Evolutionary conservation across 2,888 invertebrate genomes (phyloP).

Genomic region (Plusia festucae): DNA sequence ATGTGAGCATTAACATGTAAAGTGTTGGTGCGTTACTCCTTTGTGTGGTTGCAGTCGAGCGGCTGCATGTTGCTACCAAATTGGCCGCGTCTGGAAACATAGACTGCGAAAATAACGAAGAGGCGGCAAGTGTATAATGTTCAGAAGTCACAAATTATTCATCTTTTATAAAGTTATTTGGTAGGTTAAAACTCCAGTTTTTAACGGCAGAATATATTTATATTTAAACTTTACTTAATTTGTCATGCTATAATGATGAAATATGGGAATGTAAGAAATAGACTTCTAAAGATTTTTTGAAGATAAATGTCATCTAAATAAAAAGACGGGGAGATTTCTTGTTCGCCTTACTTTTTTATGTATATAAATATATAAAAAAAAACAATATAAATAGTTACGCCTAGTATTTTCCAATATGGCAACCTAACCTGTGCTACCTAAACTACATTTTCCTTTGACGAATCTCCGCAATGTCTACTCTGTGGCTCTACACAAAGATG

Average conservation of each 20-base stretch:
- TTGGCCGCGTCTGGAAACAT: slow-evolving; percentile 25
- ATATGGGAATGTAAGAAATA: too few relatives aligned
- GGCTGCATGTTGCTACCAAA: slow-evolving; percentile 28
- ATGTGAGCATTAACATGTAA: slow-evolving; percentile 39
- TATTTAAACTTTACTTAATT: background rate
- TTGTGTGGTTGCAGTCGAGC: slow-evolving; percentile 33
- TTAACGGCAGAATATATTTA: background rate
- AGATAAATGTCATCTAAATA: too few relatives aligned
- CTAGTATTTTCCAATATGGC: too few relatives aligned
- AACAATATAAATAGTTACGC: too few relatives aligned
- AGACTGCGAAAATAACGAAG: background rate
- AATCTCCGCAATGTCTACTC: background rate
- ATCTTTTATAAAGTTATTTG: too few relatives aligned
- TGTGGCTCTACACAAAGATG: slow-evolving; percentile 1
- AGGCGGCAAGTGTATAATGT: background rate
- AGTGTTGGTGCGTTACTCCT: slow-evolving; percentile 27
- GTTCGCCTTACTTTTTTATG: too few relatives aligned
- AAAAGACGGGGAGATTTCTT: too few relatives aligned
- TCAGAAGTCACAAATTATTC: background rate
- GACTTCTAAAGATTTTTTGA: too few relatives aligned
- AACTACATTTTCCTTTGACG: background rate
- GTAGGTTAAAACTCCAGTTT: background rate
- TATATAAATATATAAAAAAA: too few relatives aligned
- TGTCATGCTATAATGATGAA: too few relatives aligned
- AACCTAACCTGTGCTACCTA: background rate